phyloP scores from a whole-genome alignment of 2,797 vertebrate species.

The Margarornis squamiger region DNA sequence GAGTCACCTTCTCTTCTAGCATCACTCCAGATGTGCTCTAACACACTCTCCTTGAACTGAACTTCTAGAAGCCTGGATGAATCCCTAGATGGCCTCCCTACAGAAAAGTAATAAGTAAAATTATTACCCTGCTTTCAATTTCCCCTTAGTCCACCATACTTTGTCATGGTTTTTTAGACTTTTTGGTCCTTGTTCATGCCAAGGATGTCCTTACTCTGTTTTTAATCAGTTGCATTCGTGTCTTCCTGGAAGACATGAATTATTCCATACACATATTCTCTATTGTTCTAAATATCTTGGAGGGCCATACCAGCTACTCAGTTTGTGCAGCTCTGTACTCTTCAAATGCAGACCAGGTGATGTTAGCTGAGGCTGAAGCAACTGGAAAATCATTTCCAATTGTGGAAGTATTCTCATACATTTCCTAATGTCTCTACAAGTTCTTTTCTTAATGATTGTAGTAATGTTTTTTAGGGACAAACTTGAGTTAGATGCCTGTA shows the following conservation, averaged over 20 bases:
- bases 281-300: neutral
- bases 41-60: neutral
- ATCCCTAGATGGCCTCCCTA: neutral
- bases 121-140: neutral
- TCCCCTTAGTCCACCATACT: neutral
- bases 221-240: neutral
- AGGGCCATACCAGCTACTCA: neutral
- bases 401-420: neutral
- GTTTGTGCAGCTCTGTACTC: neutral
- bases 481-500: neutral
- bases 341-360: neutral
- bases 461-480: neutral
- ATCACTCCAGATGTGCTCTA: neutral
- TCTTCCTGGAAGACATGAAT: neutral
- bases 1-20: neutral
- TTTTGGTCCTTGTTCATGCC: neutral
- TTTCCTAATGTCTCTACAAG: neutral
- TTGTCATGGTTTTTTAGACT: neutral
- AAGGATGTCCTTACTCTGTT: neutral
- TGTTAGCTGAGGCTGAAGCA: neutral
- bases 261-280: neutral
- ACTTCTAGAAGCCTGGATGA: neutral
- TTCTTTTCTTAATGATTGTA: neutral
- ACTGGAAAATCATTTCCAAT: neutral
- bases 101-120: neutral